Evolutionary conservation across 37 sponge, comb jelly and placozoan genomes (phyloP).

Genomic region (Diacarnus erythraeanus): DNA sequence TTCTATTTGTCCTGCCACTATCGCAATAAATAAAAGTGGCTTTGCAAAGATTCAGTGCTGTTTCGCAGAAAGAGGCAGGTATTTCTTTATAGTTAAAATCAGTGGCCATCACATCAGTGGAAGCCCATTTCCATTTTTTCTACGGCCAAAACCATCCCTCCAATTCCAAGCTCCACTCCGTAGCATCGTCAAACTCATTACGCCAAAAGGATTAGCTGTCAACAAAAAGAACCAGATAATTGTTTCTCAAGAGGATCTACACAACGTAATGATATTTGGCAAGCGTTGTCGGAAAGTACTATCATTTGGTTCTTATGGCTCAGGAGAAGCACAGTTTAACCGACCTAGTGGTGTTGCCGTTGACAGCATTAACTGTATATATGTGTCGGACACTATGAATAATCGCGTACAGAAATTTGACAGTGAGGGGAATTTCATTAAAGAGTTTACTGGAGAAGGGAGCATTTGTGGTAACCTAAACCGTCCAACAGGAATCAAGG

Average conservation of each 20-base stretch:
- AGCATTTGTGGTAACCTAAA: constrained; percentile 17
- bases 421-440: constrained; percentile 31
- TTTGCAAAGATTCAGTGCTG: constrained; percentile 72
- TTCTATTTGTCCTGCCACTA: constrained; percentile 46
- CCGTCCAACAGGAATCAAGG: constrained; percentile 37
- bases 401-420: constrained; percentile 55
- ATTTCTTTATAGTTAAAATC: constrained; percentile 14
- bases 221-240: constrained; percentile 52
- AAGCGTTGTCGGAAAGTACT: constrained; percentile 25
- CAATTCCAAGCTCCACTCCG: constrained; percentile 56
- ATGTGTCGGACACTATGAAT: constrained; percentile 66
- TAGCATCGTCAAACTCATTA: constrained; percentile 38
- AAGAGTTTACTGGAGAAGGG: constrained; percentile 24
- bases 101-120: constrained; percentile 35
- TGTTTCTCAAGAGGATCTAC: constrained; percentile 38
- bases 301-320: constrained; percentile 35
- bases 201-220: constrained; percentile 43
- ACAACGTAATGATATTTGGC: constrained; percentile 46
- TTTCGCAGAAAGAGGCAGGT: constrained; percentile 58
- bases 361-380: constrained; percentile 31
- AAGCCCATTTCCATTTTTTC: constrained; percentile 44
- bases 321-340: constrained; percentile 34
- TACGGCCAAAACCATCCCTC: constrained; percentile 21
- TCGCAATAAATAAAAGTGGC: constrained; percentile 46
- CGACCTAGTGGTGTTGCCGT: constrained; percentile 50